Base-by-base conservation (phyloP, 2,888 invertebrate genomes). In the Lepetodrilus schrolli region DNA sequence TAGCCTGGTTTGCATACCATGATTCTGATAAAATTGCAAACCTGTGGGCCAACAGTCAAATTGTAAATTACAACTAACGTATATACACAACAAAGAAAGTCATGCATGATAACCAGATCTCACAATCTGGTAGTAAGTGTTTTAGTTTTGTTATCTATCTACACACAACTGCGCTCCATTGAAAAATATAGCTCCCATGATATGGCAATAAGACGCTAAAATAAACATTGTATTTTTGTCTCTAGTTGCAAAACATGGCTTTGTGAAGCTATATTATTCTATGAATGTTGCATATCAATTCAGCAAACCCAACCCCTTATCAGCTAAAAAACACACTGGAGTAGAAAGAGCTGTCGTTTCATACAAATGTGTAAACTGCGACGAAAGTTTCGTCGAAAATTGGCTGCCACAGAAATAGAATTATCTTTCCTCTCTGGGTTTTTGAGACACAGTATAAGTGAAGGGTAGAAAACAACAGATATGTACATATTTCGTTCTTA, bases 401-500 rank as follows among this genome's bases (percentile, higher is more conserved):
- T n/a, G n/a, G n/a, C 43, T 43, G 43, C 43, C 43, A 43, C 43
- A 43, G 17, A 43, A 17, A 17, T 17, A 17, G n/a, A 2, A 43
- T 43, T 4, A 17, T 43, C 13, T 58, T 26, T 58, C 58, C 51
- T 30, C 26, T 30, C 30, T 30, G 58, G 58, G 30, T 58, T 58
- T n/a, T n/a, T 58, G 13, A 58, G 26, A 66, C 20, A 66, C 66
- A 66, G 17, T 37, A 37, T n/a, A 66, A 66, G 38, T 66, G 66
- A 66, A 66, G 20, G 50, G 23, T 23, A 66, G 38, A 66, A 66
- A 37, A 38, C 66, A 66, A 66, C 37, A 38, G 20, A 66, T 17
- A 66, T 38, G 23, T n/a, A n/a, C 38, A 21, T 36, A 37, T 68
- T 65, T 66, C 37, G 65, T 23, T 30, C 65, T 65, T 72, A 72